A percentile compares a stretch with the other conserved stretches of the same genome.
Evolutionary conservation across 2,113 vertebrate genomes (phyloP).

Genomic region (Nyctereutes procyonoides): DNA sequence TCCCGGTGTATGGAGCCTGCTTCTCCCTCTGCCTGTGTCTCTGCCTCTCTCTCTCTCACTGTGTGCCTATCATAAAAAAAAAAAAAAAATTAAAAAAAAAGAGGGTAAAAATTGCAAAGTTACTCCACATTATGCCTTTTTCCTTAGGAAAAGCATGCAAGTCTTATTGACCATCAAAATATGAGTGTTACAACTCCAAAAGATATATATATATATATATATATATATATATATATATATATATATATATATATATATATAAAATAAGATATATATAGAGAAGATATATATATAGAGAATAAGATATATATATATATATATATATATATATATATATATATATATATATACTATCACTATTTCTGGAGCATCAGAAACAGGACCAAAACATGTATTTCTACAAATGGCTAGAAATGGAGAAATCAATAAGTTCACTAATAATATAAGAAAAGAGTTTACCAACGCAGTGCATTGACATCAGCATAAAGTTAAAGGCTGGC

Average conservation of each 20-base stretch:
- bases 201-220: not conserved
- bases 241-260: too few species aligned
- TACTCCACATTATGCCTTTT: slow-evolving; percentile 68
- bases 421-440: not conserved
- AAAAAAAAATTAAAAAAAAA: too few species aligned
- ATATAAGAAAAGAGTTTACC: not conserved
- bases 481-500: not conserved
- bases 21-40: too few species aligned
- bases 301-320: too few species aligned
- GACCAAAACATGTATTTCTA: not conserved
- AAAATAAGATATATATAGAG: too few species aligned
- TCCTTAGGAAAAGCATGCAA: slow-evolving; percentile 53
- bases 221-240: not conserved
- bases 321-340: not conserved
- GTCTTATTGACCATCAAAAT: slow-evolving; percentile 63
- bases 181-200: slow-evolving; percentile 57
- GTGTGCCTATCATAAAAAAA: too few species aligned
- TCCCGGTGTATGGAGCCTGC: too few species aligned
- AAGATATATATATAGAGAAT: too few species aligned
- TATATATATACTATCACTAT: not conserved
- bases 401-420: not conserved
- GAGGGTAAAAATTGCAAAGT: too few species aligned
- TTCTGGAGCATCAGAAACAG: not conserved
- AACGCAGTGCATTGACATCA: not conserved
- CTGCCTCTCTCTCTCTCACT: too few species aligned